phyloP scores from a whole-genome alignment of 2,888 invertebrate genomes.

The Polydrusus cervinus region DNA sequence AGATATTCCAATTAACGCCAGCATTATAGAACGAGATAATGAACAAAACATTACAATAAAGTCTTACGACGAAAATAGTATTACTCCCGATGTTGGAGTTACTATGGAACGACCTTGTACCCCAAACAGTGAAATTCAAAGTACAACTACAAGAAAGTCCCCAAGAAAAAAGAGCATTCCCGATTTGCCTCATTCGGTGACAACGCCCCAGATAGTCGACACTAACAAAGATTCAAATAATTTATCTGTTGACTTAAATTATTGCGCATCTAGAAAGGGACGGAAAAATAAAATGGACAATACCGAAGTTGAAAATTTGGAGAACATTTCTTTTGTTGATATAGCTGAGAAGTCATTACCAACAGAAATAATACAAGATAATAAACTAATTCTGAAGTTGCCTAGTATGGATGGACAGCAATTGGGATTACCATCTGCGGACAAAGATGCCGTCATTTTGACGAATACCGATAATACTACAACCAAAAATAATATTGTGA shows the following conservation, averaged over 20 bases:
- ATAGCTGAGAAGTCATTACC: neutral
- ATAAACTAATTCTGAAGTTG: too few relatives aligned
- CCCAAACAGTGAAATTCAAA: neutral
- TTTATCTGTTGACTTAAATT: neutral
- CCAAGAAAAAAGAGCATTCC: slow-evolving; percentile 18
- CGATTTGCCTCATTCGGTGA: neutral
- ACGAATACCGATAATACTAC: neutral
- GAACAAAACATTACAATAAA: slow-evolving; percentile 14
- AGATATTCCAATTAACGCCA: slow-evolving; percentile 59
- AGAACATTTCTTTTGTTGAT: neutral
- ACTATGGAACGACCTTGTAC: neutral
- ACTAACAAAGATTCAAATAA: neutral
- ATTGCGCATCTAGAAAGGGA: neutral
- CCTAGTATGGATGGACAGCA: too few relatives aligned
- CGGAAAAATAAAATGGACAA: neutral
- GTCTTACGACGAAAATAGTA: neutral
- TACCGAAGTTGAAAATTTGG: neutral
- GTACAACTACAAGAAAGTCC: slow-evolving; percentile 17
- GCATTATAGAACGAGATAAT: slow-evolving; percentile 59
- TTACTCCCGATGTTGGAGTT: neutral
- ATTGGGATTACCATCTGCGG: neutral
- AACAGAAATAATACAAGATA: neutral
- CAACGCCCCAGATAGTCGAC: neutral
- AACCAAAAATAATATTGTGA: neutral
- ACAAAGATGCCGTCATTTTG: neutral